These are phyloP conservation scores for Paralichthys olivaceus DNA, from an alignment of 2,113 vertebrate genomes.

Conservation along the genomic window DNA sequence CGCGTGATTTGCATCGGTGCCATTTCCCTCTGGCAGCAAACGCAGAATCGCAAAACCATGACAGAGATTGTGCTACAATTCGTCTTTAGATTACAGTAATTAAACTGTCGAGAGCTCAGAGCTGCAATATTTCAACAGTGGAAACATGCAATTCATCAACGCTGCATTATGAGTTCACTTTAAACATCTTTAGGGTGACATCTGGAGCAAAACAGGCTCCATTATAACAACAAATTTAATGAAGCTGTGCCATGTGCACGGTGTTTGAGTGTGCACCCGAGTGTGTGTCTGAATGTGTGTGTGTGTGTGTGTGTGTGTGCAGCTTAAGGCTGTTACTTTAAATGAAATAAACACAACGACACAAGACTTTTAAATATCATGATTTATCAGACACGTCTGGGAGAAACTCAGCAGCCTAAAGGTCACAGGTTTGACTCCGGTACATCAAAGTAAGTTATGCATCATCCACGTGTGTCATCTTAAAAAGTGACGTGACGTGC, in stretches of 20 bases:
- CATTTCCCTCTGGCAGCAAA: conserved; percentile 55
- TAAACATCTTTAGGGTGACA: conserved; percentile 49
- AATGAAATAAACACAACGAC: neutral
- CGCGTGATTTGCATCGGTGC: conserved; percentile 62
- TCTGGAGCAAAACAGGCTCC: conserved; percentile 44
- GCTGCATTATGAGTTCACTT: conserved; percentile 47
- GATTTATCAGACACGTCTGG: neutral
- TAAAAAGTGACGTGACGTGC: too few species aligned
- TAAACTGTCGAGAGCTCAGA: conserved; percentile 68
- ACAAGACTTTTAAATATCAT: neutral
- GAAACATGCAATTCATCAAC: conserved; percentile 55
- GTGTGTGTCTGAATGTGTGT: neutral
- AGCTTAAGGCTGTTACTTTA: neutral
- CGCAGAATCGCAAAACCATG: conserved; percentile 45
- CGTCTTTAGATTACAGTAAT: conserved; percentile 66
- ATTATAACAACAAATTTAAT: conserved; percentile 42
- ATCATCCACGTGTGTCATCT: too few species aligned
- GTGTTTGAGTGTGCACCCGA: neutral
- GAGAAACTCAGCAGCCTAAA: too few species aligned
- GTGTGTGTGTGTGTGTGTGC: too few species aligned
- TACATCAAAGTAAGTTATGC: too few species aligned
- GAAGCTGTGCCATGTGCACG: neutral
- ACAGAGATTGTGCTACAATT: conserved; percentile 66
- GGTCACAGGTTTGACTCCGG: neutral
- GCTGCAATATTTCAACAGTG: conserved; percentile 44